Base-by-base conservation (phyloP, 1,140 invertebrate genomes). In the Contarinia nasturtii region DNA sequence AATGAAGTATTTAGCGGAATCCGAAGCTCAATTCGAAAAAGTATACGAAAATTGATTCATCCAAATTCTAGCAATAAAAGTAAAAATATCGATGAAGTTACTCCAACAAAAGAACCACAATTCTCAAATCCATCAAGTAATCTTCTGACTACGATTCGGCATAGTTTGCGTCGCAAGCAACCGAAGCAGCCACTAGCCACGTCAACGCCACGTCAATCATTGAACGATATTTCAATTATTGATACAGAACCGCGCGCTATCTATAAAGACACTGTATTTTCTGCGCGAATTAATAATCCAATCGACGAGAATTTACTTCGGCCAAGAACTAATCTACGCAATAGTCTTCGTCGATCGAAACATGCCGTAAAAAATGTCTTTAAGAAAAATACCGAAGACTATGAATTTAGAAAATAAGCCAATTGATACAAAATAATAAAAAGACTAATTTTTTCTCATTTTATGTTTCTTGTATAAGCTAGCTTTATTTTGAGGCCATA, bases 261-360 rank as follows among this genome's bases (percentile, higher is more conserved):
- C 52, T 61, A 61, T 46, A 46, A 60, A 8, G 56, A 55, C 33
- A 61, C 58, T 8, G 52, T 27, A 5, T 20, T 21, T 44, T 53
- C 2, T 17, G 49, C 12, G 51, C 55, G 47, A 58, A 53, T 3
- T 57, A 60, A 43, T 60, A 59, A 47, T 55, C 56, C 51, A 51
- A 46, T 51, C 58, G 61, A 38, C 57, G 59, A 33, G 55, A 59
- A 51, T 45, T 57, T 36, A 56, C 54, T 46, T 57, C 54, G 40
- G 58, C 57, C 43, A 57, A 51, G 51, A 60, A 56, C 57, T n/a
- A 52, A 56, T n/a, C 47, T 63, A 21, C 50, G 60, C 11, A 62
- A 55, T 34, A 63, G 60, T 40, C 52, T 63, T 8, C 38, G 58
- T n/a, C 53, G 52, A 4, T 58, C 59, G n/a, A 61, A 61, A 47